Conservation (phyloP, 2,797 vertebrate genomes). For the Apodemus agrarius region DNA sequence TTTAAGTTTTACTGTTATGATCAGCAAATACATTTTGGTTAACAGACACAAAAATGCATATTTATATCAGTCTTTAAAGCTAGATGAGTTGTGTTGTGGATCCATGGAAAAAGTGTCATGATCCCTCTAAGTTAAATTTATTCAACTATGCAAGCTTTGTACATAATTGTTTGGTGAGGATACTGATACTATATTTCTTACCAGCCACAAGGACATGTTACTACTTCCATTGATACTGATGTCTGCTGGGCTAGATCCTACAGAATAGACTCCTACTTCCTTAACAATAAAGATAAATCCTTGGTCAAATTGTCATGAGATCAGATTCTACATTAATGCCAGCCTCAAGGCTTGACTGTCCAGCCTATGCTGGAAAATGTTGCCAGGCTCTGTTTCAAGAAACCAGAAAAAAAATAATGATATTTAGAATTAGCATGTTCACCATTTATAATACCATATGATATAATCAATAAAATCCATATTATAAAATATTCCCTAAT, state of each 20-base stretch:
- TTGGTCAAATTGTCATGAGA: background rate
- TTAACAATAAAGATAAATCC: background rate
- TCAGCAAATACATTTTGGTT: background rate
- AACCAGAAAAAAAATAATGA: background rate
- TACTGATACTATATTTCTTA: background rate
- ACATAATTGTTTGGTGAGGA: background rate
- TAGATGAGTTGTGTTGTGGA: background rate
- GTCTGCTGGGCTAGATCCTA: background rate
- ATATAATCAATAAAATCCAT: background rate
- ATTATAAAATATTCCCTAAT: background rate
- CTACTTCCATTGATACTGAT: background rate
- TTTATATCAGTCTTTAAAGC: background rate
- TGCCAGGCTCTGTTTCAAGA: background rate
- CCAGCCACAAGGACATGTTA: background rate
- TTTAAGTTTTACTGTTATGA: background rate
- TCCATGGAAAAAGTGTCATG: background rate
- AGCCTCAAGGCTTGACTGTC: background rate
- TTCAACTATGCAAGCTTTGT: background rate
- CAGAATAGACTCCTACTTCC: background rate
- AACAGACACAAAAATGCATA: background rate
- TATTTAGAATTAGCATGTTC: background rate
- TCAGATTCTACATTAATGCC: background rate
- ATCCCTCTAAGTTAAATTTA: background rate
- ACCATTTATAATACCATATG: background rate
- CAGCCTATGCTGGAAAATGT: background rate